Evolutionary conservation across 2,888 invertebrate genomes (phyloP).

Genomic region (Chloroclysta siterata): DNA sequence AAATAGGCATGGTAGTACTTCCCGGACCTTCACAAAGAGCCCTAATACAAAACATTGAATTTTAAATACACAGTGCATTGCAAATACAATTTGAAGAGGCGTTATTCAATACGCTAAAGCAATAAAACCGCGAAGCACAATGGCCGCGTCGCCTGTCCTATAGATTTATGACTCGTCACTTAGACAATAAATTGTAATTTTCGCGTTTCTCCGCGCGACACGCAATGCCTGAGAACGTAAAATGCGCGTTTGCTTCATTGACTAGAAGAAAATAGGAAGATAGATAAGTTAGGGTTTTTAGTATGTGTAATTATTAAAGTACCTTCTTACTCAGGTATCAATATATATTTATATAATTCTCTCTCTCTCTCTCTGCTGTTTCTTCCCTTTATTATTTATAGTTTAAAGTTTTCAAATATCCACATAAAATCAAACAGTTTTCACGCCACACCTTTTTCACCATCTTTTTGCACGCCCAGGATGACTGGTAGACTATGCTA

Average conservation of each 20-base stretch:
- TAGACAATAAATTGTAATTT: constrained; percentile 83
- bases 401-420: too few species aligned
- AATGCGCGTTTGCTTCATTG: constrained; percentile 10
- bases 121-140: constrained; percentile 60
- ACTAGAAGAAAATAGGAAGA: constrained; percentile 1
- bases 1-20: too few species aligned
- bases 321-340: too few species aligned
- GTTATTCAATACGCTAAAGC: constrained; percentile 44
- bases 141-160: constrained; percentile 61
- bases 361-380: too few species aligned
- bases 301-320: too few species aligned
- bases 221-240: constrained; percentile 60
- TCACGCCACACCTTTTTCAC: too few species aligned
- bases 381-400: too few species aligned
- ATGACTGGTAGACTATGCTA: too few species aligned
- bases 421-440: too few species aligned
- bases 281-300: too few species aligned
- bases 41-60: constrained; percentile 34
- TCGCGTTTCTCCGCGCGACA: constrained; percentile 71
- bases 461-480: too few species aligned
- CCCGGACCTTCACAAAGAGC: constrained; percentile 1
- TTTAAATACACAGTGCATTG: constrained; percentile 40
- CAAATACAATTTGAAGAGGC: constrained; percentile 43
- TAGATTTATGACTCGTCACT: constrained; percentile 81
- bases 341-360: too few species aligned